phyloP scores from a whole-genome alignment of 2,888 invertebrate genomes.

The Linyphia triangularis region DNA sequence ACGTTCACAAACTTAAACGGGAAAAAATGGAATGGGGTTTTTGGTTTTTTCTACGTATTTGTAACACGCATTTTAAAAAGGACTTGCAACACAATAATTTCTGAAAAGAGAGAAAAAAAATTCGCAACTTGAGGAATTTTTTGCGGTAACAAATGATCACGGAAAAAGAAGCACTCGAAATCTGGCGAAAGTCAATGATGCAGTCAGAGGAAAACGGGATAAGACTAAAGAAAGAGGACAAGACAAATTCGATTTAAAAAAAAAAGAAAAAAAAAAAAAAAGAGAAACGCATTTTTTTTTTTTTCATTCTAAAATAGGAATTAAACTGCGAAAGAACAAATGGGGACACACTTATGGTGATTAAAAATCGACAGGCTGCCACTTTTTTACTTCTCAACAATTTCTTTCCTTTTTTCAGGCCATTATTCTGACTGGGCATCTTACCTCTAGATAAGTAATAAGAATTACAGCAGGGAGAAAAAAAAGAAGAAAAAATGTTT shows the following conservation, averaged over 20 bases:
- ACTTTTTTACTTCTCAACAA: not conserved
- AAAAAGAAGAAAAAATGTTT: not conserved
- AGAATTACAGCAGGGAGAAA: not conserved
- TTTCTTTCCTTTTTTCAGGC: constrained; percentile 5
- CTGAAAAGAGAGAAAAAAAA: not conserved
- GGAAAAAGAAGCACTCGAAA: not conserved
- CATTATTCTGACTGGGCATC: constrained; percentile 15
- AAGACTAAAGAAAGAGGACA: not conserved
- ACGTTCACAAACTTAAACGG: no score
- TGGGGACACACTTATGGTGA: constrained; percentile 24
- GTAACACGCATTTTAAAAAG: no score
- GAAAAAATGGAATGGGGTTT: no score
- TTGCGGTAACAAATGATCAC: not conserved
- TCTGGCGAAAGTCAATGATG: constrained; percentile 8
- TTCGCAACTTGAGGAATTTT: not conserved
- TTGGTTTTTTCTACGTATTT: no score
- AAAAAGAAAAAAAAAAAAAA: not conserved
- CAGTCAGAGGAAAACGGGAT: not conserved
- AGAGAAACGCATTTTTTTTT: no score
- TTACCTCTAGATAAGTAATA: constrained; percentile 19
- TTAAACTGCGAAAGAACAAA: constrained; percentile 25
- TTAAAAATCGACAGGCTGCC: not conserved
- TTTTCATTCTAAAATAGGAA: not conserved
- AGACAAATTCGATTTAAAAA: not conserved
- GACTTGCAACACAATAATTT: not conserved